Base-by-base conservation (phyloP, 2,113 vertebrate genomes). In the Melozone crissalis region DNA sequence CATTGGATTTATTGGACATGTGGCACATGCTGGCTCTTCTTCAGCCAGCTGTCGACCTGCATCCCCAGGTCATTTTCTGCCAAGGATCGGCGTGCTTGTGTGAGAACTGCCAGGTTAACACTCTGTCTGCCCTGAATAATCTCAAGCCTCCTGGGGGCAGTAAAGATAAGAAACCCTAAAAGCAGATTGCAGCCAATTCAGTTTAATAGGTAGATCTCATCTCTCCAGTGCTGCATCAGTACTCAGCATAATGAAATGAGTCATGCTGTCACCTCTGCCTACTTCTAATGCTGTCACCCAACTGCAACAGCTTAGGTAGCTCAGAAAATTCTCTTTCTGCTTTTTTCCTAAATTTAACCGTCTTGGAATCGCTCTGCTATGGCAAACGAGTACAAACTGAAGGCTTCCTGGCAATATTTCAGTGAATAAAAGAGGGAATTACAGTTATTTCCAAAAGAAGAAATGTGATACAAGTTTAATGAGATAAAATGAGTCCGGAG, bases 1-100 rank as follows among this genome's bases (percentile, higher is more conserved):
- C 69, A n/a, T 0, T 39, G 46, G 44, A 30, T 14, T 15, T 12
- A 28, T n/a, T 39, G 23, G 52, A 5, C n/a, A 46, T 0, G 0
- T 33, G 44, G 27, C 52, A 67, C 37, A 23, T 0, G 2, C 28
- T n/a, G 61, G 27, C 33, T 52, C 37, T 11, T 39, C 20, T 61
- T 75, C 23, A 54, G 65, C 21, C 2, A 4, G 31, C 63, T 57
- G 13, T 9, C 0, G 1, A 39, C 28, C 55, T 19, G 33, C 2
- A 0, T 7, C 33, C 8, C 27, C 55, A 54, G 33, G 27, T 46
- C 18, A 39, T 46, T 87, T 87, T 33, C 41, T 63, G 65, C n/a
- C 47, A 23, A 37, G 23, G 55, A 78, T 39, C 0, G 0, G 18
- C 47, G 27, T 23, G 35, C 41, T 59, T 55, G 46, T 67, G 33